These are phyloP conservation scores for Sycophila sp. DNA, from an alignment of 1,140 invertebrate species.

Conservation along the genomic window DNA sequence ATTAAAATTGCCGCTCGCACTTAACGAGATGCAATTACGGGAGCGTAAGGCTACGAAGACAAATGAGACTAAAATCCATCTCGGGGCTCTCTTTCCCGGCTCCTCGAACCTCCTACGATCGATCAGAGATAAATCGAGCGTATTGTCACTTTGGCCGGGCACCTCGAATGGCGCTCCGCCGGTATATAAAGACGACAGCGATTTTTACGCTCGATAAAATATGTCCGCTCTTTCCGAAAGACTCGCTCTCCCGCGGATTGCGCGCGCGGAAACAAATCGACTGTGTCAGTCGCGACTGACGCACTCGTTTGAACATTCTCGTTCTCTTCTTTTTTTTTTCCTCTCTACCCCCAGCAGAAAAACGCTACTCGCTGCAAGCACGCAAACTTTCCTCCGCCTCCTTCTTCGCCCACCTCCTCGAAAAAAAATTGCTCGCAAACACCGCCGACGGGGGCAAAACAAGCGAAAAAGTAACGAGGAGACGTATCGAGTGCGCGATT, in stretches of 20 bases:
- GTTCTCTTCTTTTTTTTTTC: background rate
- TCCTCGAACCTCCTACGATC: background rate
- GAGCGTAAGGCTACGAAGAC: background rate
- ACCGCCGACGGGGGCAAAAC: no score
- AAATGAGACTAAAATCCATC: background rate
- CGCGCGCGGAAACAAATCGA: conserved; percentile 24
- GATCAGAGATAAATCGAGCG: conserved; percentile 14
- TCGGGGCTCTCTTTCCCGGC: background rate
- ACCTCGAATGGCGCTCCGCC: background rate
- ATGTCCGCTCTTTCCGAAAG: conserved; percentile 25
- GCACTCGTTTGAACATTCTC: background rate
- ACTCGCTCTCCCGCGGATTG: background rate
- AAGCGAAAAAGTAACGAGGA: background rate
- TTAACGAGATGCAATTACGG: background rate
- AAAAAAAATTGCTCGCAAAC: no score
- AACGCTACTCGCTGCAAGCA: background rate
- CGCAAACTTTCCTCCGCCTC: background rate
- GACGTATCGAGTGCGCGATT: background rate
- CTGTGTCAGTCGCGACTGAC: conserved; percentile 20
- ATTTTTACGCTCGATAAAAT: conserved; percentile 34
- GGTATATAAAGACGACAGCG: conserved; percentile 25
- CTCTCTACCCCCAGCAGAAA: background rate
- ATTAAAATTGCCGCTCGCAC: no score
- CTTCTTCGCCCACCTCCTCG: no score
- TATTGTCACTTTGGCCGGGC: conserved; percentile 7